phyloP scores from a whole-genome alignment of 2,113 vertebrate genomes.

The Phyllopteryx taeniolatus region DNA sequence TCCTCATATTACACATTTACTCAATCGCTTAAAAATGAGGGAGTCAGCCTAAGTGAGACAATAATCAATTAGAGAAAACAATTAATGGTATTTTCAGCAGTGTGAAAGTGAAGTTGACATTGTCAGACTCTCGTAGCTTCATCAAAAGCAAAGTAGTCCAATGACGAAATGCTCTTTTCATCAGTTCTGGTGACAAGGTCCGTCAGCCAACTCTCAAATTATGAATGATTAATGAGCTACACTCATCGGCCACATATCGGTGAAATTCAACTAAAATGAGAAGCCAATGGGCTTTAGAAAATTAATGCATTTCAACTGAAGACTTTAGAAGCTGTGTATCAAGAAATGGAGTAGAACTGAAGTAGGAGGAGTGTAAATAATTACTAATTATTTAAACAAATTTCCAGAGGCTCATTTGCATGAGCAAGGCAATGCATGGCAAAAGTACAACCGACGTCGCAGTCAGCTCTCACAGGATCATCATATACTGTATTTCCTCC shows the following conservation, averaged over 20 bases:
- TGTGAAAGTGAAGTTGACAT: conserved; percentile 24
- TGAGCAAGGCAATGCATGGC: conserved; percentile 11
- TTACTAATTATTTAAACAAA: not conserved
- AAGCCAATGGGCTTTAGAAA: not conserved
- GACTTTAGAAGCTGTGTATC: not conserved
- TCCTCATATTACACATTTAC: not conserved
- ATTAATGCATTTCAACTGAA: not conserved
- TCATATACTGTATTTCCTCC: not conserved
- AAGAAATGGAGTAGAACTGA: conserved; percentile 2
- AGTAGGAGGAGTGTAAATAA: conserved; percentile 1
- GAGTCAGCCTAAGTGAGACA: not conserved
- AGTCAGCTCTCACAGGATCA: conserved; percentile 26
- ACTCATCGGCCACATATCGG: conserved; percentile 20
- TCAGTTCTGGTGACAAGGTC: conserved; percentile 23
- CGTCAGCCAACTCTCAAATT: conserved; percentile 29
- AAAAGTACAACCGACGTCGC: conserved; percentile 17
- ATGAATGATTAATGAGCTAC: conserved; percentile 51
- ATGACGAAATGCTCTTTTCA: conserved; percentile 40
- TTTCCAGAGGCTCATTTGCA: conserved; percentile 2
- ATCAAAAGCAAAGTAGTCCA: conserved; percentile 26
- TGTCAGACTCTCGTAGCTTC: conserved; percentile 13
- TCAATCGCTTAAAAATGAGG: not conserved
- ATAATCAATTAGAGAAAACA: conserved; percentile 4
- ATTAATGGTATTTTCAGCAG: conserved; percentile 12
- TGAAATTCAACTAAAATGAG: not conserved